These are phyloP conservation scores for Glaucomys volans DNA, from an alignment of 2,113 vertebrate genomes.

Conservation along the genomic window DNA sequence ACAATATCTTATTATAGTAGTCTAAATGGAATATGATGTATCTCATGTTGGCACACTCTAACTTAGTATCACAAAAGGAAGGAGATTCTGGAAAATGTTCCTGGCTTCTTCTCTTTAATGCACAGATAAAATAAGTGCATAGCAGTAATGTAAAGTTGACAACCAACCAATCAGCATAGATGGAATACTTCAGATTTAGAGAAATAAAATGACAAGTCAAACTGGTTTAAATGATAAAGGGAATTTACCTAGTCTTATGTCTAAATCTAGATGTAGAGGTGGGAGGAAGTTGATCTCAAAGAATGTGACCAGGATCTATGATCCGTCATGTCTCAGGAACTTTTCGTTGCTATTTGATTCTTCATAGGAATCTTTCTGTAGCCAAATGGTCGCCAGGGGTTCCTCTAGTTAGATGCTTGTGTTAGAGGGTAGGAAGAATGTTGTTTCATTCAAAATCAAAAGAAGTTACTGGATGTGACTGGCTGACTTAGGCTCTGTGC, in stretches of 20 bases:
- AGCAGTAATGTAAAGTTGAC: background rate
- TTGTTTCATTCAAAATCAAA: constrained; percentile 8
- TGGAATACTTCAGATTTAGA: constrained; percentile 15
- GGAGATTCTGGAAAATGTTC: background rate
- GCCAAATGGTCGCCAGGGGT: background rate
- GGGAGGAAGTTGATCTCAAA: background rate
- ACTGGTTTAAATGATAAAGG: background rate
- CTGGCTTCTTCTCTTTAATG: background rate
- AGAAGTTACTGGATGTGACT: background rate
- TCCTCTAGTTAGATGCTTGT: background rate
- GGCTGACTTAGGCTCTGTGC: background rate
- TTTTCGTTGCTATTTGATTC: background rate
- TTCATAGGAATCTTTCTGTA: background rate
- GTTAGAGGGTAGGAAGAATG: background rate
- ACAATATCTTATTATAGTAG: background rate
- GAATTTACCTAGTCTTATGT: background rate
- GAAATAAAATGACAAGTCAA: constrained; percentile 30
- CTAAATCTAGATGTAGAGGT: background rate
- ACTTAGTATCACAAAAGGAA: background rate
- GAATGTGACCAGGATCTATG: background rate
- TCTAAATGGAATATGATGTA: background rate
- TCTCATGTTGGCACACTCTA: background rate
- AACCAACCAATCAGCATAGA: background rate
- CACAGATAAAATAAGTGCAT: background rate
- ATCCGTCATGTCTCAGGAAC: background rate